Evolutionary conservation across 2,888 invertebrate species (phyloP).

Genomic region (Lagria hirta): DNA sequence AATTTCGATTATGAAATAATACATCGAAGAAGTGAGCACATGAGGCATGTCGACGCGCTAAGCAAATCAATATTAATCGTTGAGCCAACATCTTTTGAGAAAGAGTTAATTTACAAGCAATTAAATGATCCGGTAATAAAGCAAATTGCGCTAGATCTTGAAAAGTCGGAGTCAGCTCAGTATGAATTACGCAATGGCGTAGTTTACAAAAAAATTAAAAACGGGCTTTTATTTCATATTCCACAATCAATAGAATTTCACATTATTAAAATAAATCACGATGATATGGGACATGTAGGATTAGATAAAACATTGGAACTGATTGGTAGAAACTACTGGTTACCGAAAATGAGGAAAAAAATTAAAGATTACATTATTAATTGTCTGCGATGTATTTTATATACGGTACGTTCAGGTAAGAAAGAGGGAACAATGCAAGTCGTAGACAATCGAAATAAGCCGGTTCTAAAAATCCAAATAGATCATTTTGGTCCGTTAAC

Average conservation of each 20-base stretch:
- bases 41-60: conserved; percentile 42
- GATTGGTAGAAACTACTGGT: conserved; percentile 1
- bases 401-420: conserved; percentile 22
- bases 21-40: conserved; percentile 28
- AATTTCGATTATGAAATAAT: conserved; percentile 31
- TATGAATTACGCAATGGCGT: conserved; percentile 33
- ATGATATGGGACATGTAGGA: conserved; percentile 15
- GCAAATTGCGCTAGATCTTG: conserved; percentile 28
- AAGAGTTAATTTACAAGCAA: no score
- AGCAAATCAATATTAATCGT: conserved; percentile 24
- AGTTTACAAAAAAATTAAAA: conserved; percentile 29
- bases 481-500: conserved; percentile 40
- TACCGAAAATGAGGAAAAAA: not conserved
- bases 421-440: conserved; percentile 35
- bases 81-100: conserved; percentile 17
- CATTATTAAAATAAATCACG: conserved; percentile 18
- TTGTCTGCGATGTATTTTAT: conserved; percentile 38
- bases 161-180: conserved; percentile 19
- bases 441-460: conserved; percentile 35
- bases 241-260: conserved; percentile 30
- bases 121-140: conserved; percentile 34
- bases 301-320: conserved; percentile 7
- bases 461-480: conserved; percentile 36
- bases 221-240: conserved; percentile 28
- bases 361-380: conserved; percentile 29